Conservation (phyloP, 2,888 invertebrate species). For the Dexiosoma caninum region DNA sequence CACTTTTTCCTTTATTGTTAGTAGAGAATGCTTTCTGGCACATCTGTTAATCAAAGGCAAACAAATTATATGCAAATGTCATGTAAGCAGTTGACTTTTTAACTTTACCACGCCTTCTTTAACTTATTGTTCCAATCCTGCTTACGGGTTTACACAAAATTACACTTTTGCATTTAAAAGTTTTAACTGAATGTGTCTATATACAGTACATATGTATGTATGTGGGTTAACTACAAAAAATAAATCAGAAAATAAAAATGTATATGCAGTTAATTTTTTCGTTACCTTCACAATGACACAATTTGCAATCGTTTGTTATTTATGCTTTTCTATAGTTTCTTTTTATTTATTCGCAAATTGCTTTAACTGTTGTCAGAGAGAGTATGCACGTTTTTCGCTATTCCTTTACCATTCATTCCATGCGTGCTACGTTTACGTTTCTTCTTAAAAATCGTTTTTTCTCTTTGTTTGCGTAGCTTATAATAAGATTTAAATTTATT, state of each 20-base stretch:
- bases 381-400: not conserved
- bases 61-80: slow-evolving; percentile 63
- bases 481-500: slow-evolving; percentile 54
- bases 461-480: not conserved
- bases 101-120: slow-evolving; percentile 7
- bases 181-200: not conserved
- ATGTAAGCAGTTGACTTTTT: slow-evolving; percentile 59
- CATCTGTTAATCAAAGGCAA: slow-evolving; percentile 23
- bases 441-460: not conserved
- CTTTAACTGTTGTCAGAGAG: slow-evolving; percentile 45
- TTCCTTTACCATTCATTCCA: not conserved
- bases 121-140: not conserved
- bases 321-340: slow-evolving; percentile 20
- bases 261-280: not conserved
- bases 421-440: slow-evolving; percentile 32
- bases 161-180: slow-evolving; percentile 32
- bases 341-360: slow-evolving; percentile 19
- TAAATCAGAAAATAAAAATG: not conserved
- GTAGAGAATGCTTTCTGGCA: not conserved
- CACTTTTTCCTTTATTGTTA: not conserved
- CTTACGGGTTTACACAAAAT: not conserved
- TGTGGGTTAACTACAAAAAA: not conserved
- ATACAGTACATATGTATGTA: not conserved
- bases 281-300: not conserved
- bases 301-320: slow-evolving; percentile 44